phyloP scores from a whole-genome alignment of 30 jellyfish, hydroid and myxozoan species.

The Phacellophora camtschatica region DNA sequence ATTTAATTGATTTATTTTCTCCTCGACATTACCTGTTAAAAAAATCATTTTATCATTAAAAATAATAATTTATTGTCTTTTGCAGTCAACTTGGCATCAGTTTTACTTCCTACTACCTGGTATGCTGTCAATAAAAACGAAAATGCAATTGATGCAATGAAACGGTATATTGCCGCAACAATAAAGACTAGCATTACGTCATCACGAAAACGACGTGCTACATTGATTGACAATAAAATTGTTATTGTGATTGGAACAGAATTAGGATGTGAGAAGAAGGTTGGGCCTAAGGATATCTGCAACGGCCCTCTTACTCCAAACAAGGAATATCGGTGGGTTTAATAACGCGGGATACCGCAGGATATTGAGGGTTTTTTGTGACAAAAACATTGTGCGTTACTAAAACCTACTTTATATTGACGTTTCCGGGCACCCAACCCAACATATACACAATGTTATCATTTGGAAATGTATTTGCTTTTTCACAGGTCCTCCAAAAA shows the following conservation, averaged over 20 bases:
- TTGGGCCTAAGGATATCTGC: conserved; percentile 30
- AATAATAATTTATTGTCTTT: too few species aligned
- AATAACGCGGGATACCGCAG: background rate
- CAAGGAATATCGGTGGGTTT: conserved; percentile 69
- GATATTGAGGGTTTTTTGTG: background rate
- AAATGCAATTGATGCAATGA: conserved; percentile 6
- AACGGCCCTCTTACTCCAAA: conserved; percentile 82
- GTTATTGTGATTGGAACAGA: conserved; percentile 66
- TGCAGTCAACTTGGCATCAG: conserved; percentile 48
- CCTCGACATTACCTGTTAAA: too few species aligned
- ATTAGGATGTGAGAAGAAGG: conserved; percentile 28
- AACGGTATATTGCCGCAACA: conserved; percentile 53
- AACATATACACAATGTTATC: too few species aligned
- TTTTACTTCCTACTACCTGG: conserved; percentile 61
- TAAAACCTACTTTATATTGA: too few species aligned
- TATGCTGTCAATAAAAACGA: conserved; percentile 18
- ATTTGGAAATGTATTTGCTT: too few species aligned
- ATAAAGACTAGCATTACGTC: background rate
- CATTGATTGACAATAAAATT: background rate
- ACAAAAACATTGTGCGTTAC: too few species aligned
- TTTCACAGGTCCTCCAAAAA: too few species aligned
- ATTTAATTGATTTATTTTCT: too few species aligned
- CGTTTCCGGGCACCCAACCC: too few species aligned
- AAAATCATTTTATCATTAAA: too few species aligned
- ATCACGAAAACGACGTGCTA: conserved; percentile 4